A percentile compares a stretch with the other conserved stretches of the same genome.
Conservation (phyloP, 2,888 invertebrate genomes). For the Willowsia nigromaculata region DNA sequence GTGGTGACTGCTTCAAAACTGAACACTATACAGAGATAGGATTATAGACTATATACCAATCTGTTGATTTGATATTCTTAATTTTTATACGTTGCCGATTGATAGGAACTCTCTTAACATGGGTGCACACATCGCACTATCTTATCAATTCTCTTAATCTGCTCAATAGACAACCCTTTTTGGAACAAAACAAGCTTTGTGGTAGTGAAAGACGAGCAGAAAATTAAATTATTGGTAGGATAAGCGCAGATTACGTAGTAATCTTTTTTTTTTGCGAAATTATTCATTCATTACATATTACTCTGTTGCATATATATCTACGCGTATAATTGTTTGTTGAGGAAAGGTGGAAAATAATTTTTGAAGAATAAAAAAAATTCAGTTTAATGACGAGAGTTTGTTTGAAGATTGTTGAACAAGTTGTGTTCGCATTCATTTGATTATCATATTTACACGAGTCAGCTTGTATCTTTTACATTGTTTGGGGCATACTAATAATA, state of each 20-base stretch:
- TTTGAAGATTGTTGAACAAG: neutral
- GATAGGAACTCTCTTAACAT: neutral
- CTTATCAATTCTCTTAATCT: neutral
- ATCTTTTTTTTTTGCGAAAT: neutral
- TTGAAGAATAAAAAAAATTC: neutral
- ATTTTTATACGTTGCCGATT: neutral
- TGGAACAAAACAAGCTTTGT: neutral
- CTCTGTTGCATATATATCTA: neutral
- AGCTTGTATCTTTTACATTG: neutral
- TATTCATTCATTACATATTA: conserved; percentile 3
- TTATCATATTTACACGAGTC: neutral
- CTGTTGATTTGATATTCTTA: conserved; percentile 1
- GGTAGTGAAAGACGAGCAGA: neutral
- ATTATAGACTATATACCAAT: no score
- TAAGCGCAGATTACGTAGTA: conserved; percentile 16
- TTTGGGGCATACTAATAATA: conserved; percentile 32
- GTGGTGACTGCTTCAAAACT: neutral
- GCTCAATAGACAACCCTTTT: neutral
- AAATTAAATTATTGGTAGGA: no score
- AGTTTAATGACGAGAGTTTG: neutral
- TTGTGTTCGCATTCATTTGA: neutral
- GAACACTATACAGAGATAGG: neutral
- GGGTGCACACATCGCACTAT: neutral
- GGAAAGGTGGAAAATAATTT: no score
- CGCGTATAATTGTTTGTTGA: neutral